Evolutionary conservation across 2,888 invertebrate genomes (phyloP).

Genomic region (Brenthis daphne): DNA sequence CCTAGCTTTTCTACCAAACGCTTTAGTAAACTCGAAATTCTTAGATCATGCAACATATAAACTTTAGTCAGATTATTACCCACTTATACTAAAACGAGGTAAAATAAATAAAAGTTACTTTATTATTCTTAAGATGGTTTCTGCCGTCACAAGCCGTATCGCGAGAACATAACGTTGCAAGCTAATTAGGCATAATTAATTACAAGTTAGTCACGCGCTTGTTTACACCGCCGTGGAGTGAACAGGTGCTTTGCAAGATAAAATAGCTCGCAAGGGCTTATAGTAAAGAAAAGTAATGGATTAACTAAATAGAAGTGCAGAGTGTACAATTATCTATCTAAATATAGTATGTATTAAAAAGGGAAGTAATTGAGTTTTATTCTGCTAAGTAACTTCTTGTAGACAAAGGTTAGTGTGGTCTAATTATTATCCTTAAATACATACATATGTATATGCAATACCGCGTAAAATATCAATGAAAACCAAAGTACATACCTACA

Average conservation of each 20-base stretch:
- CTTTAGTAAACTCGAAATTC: too few species aligned
- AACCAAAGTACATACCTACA: too few species aligned
- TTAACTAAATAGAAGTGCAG: neutral
- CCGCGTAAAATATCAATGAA: too few species aligned
- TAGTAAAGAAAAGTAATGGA: neutral
- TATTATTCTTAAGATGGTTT: neutral
- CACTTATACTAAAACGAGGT: neutral
- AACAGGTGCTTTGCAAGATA: constrained; percentile 24
- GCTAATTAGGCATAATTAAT: constrained; percentile 35
- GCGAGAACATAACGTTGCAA: constrained; percentile 27
- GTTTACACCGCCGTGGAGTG: constrained; percentile 10
- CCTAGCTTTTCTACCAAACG: too few species aligned
- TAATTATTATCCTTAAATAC: too few species aligned
- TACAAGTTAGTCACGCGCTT: constrained; percentile 22
- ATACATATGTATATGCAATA: too few species aligned
- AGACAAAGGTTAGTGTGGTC: too few species aligned
- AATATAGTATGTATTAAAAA: too few species aligned
- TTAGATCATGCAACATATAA: too few species aligned
- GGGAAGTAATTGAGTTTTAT: too few species aligned
- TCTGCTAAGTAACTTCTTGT: too few species aligned
- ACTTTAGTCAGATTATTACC: neutral
- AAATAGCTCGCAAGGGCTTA: constrained; percentile 1
- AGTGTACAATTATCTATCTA: too few species aligned
- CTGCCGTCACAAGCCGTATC: constrained; percentile 27
- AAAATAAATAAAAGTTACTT: neutral